Evolutionary conservation across 2,797 vertebrate species (phyloP).

Genomic region (Sebastolobus alascanus): DNA sequence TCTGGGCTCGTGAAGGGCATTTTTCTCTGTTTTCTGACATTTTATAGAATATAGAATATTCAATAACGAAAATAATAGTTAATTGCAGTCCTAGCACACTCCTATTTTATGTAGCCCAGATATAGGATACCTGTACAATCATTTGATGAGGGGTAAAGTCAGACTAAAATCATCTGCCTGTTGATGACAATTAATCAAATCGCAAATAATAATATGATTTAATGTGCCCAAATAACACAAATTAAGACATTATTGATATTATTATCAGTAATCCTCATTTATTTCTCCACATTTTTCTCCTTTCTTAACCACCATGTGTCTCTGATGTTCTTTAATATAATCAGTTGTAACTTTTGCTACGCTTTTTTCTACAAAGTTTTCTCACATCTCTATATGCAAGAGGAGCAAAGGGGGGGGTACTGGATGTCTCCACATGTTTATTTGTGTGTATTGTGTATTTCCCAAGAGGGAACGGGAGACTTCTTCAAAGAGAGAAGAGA

Average conservation of each 20-base stretch:
- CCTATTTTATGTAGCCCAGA: not conserved
- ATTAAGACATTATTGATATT: not conserved
- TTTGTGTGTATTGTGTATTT: slow-evolving; percentile 67
- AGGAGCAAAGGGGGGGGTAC: slow-evolving; percentile 11
- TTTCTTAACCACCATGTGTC: no score
- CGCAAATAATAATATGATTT: not conserved
- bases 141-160: not conserved
- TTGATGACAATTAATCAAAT: not conserved
- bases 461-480: slow-evolving; percentile 65
- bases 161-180: not conserved
- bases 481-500: slow-evolving; percentile 74
- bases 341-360: not conserved
- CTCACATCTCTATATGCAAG: slow-evolving; percentile 37
- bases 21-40: not conserved
- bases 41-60: not conserved
- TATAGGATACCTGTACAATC: not conserved
- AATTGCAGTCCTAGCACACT: not conserved
- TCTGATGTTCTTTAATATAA: slow-evolving; percentile 1
- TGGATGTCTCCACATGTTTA: slow-evolving; percentile 65
- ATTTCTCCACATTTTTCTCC: not conserved
- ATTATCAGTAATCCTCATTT: not conserved
- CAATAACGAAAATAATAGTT: not conserved
- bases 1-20: not conserved
- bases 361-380: slow-evolving; percentile 25
- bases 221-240: not conserved